Percentiles rank a stretch among this genome's conserved stretches.
These are phyloP conservation scores for Drosophila pseudoananassae DNA, from an alignment of 1,140 invertebrate species.

Conservation along the genomic window DNA sequence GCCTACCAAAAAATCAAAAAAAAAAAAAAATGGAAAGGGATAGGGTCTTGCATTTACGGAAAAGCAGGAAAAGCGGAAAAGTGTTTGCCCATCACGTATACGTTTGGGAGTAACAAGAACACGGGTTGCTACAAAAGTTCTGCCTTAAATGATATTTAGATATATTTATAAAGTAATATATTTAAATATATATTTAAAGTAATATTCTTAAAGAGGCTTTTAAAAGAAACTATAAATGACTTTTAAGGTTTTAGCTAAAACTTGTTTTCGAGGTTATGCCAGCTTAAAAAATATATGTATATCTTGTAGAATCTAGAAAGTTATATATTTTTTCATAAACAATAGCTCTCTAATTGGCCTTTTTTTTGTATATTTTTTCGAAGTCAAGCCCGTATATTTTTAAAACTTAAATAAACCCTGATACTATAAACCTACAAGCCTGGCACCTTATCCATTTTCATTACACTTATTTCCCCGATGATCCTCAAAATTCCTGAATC, in stretches of 20 bases:
- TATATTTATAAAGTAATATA: no score
- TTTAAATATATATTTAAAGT: no score
- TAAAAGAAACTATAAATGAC: no score
- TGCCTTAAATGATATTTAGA: neutral
- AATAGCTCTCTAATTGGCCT: no score
- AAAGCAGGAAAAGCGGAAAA: slow-evolving; percentile 8
- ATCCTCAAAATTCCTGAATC: slow-evolving; percentile 24
- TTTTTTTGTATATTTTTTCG: no score
- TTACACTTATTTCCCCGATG: slow-evolving; percentile 1
- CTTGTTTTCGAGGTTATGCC: no score
- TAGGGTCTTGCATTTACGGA: slow-evolving; percentile 23
- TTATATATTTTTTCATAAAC: no score
- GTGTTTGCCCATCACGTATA: slow-evolving; percentile 47
- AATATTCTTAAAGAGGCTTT: no score
- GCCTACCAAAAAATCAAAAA: slow-evolving; percentile 17
- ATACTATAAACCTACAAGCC: neutral
- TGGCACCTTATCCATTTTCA: neutral
- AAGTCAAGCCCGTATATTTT: no score
- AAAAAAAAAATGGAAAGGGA: neutral
- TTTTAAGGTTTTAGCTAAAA: no score
- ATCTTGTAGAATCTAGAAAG: no score
- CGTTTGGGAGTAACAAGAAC: slow-evolving; percentile 37
- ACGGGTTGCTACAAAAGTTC: slow-evolving; percentile 10
- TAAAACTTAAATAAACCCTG: neutral
- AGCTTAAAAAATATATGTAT: no score